Base-by-base conservation (phyloP, 2,113 vertebrate genomes). In the Rhabdornis inornatus region DNA sequence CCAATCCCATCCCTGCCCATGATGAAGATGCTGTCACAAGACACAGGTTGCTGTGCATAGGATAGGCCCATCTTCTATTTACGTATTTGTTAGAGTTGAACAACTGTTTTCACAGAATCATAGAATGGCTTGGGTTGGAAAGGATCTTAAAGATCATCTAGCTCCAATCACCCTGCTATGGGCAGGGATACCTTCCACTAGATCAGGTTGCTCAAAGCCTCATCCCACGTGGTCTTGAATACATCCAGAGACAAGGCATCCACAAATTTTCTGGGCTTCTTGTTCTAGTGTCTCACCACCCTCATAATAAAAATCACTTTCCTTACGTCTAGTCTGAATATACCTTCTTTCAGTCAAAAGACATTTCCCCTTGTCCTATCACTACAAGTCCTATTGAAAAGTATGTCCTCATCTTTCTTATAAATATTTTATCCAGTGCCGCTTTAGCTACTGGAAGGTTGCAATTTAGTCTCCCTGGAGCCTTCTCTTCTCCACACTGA, bases 21-120 rank as follows among this genome's bases (percentile, higher is more conserved):
- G 35, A 56, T 11, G 33, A 53, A 77, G 14, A 4, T 5, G 4
- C 45, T 31, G 68, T 64, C n/a, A 30, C 13, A 39, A 35, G 10
- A 39, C 9, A 28, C 1, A 0, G 10, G 22, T 13, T 47, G 21
- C 33, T 64, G 1, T 22, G 15, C 14, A 12, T 33, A 70, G 33
- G 50, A 50, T 13, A n/a, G 44, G 17, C 27, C 7, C 13, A 7
- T 93, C 75, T 75, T 63, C 49, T 71, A 4, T 33, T 56, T 59
- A 42, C 0, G 0, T 33, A 8, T 47, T 60, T 88, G 16, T 59
- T 60, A 53, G 18, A 39, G 11, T 39, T 64, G 20, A 70, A 47
- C 40, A 71, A 11, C 9, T 24, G 24, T 63, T 77, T 75, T 49
- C 3, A 13, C 6, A 20, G 28, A 64, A 33, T 24, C n/a, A 74